Conservation (phyloP, 2,888 invertebrate genomes). For the Chaitophorus viminalis region DNA sequence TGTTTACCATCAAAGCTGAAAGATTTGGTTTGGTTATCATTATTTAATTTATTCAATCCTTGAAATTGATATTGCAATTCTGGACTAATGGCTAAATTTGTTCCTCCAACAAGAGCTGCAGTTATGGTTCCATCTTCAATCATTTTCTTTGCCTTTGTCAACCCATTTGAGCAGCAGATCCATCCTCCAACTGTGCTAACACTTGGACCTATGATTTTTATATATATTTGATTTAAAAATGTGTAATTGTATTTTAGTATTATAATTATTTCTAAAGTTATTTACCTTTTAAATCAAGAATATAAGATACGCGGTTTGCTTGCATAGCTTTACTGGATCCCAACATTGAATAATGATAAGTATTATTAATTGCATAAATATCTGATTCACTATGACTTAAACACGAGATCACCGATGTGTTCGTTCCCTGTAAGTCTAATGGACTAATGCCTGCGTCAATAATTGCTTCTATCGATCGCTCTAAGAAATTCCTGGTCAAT, state of each 20-base stretch:
- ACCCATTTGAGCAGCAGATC: constrained; percentile 73
- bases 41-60: constrained; percentile 69
- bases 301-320: constrained; percentile 73
- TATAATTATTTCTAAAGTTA: not conserved
- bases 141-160: constrained; percentile 70
- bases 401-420: constrained; percentile 68
- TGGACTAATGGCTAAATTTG: constrained; percentile 72
- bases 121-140: constrained; percentile 68
- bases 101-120: constrained; percentile 72
- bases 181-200: constrained; percentile 75
- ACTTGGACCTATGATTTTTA: constrained; percentile 69
- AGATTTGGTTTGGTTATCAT: constrained; percentile 8
- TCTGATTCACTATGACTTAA: constrained; percentile 69
- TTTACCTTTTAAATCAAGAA: constrained; percentile 72
- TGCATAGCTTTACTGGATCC: constrained; percentile 75
- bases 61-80: constrained; percentile 73
- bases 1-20: constrained; percentile 53
- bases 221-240: not conserved
- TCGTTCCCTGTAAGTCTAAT: constrained; percentile 67
- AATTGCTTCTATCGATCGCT: not conserved
- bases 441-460: constrained; percentile 68
- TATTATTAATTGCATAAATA: constrained; percentile 40
- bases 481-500: not conserved
- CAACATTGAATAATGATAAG: constrained; percentile 71
- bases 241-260: too few species aligned